Conservation (phyloP, 2,888 invertebrate genomes). For the Xylophagus ater region DNA sequence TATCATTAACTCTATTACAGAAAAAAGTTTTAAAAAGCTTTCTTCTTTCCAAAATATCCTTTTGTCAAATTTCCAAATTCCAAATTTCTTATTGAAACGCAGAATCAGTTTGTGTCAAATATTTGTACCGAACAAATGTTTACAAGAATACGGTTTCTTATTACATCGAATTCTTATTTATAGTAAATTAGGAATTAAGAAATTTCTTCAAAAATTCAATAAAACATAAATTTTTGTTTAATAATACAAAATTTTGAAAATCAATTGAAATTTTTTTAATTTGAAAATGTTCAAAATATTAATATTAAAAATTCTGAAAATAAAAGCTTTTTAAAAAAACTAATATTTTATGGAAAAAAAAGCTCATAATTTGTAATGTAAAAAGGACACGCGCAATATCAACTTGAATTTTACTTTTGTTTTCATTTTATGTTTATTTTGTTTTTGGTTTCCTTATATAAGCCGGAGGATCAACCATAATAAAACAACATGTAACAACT, state of each 20-base stretch:
- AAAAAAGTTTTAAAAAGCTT: conserved; percentile 4
- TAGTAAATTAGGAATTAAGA: background rate
- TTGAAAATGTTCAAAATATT: conserved; percentile 6
- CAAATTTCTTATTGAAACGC: conserved; percentile 4
- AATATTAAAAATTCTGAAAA: background rate
- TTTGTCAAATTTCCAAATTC: background rate
- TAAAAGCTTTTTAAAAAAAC: background rate
- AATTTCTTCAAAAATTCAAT: background rate
- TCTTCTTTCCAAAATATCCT: background rate
- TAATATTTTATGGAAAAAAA: no score
- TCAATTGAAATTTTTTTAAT: background rate
- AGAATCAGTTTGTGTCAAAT: conserved; percentile 6
- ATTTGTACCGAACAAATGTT: background rate
- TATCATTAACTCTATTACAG: background rate
- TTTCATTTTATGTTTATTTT: background rate
- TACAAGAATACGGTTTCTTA: background rate
- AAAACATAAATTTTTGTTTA: background rate
- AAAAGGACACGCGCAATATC: background rate
- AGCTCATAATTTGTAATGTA: no score
- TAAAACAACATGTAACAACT: conserved; percentile 3
- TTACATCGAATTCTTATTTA: background rate
- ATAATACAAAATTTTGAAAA: background rate
- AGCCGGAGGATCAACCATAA: conserved; percentile 4
- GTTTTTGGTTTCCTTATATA: background rate
- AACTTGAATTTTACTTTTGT: background rate